These are phyloP conservation scores for Lobophora halterata DNA, from an alignment of 2,888 invertebrate genomes.

Conservation along the genomic window DNA sequence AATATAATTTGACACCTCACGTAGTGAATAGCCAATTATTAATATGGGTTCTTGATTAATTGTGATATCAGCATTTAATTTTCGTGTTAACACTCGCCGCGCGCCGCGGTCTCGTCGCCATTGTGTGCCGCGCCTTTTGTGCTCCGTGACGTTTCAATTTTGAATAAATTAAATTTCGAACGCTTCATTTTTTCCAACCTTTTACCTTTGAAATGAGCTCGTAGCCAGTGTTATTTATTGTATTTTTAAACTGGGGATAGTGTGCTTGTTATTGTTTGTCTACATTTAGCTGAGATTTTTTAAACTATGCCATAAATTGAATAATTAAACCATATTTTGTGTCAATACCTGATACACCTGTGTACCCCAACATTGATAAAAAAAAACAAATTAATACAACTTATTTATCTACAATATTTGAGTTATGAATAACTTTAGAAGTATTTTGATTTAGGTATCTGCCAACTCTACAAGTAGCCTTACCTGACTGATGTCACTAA, in stretches of 20 bases:
- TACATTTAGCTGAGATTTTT: constrained; percentile 30
- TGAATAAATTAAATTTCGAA: constrained; percentile 81
- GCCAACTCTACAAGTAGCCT: too few relatives aligned
- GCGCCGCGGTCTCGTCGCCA: constrained; percentile 54
- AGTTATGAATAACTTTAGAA: too few relatives aligned
- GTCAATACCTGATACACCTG: too few relatives aligned
- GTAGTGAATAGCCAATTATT: constrained; percentile 79
- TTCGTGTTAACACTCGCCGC: constrained; percentile 76
- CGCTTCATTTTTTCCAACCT: constrained; percentile 73
- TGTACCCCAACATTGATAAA: too few relatives aligned
- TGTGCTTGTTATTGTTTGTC: constrained; percentile 54
- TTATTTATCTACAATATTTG: too few relatives aligned
- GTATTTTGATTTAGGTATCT: too few relatives aligned
- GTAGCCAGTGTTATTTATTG: constrained; percentile 72
- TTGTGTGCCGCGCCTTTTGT: constrained; percentile 73
- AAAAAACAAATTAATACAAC: too few relatives aligned
- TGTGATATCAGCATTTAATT: constrained; percentile 82
- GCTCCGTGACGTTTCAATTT: constrained; percentile 79
- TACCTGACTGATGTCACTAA: too few relatives aligned
- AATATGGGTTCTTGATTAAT: constrained; percentile 80
- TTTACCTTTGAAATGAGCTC: constrained; percentile 68
- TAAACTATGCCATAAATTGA: constrained; percentile 1
- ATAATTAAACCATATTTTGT: too few relatives aligned
- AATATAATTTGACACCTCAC: constrained; percentile 80
- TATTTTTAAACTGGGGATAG: constrained; percentile 63